Base-by-base conservation (phyloP, 2,797 vertebrate species). In the Taeniopygia guttata region DNA sequence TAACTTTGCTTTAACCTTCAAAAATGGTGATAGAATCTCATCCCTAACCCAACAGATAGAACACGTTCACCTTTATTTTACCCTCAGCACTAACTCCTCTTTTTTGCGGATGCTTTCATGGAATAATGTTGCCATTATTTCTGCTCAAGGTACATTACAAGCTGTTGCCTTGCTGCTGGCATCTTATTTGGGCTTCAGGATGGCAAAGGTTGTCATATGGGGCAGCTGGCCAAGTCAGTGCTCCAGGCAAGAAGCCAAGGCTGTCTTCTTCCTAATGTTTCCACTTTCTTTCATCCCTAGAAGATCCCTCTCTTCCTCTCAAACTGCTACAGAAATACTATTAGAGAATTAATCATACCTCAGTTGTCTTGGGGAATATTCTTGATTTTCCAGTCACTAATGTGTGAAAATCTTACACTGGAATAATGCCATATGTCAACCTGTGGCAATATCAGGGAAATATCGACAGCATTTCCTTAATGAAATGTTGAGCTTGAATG, bases 341-440 rank as follows among this genome's bases (percentile, higher is more conserved):
- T 94, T 90, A 95, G 81, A 74, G 87, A 96, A 93, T 93, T 93
- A 96, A 95, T 96, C 86, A 92, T 79, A 92, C 75, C 40, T 90
- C 54, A 60, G 48, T 68, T 92, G 75, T 94, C 93, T 90, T 74
- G 84, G 75, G 89, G 81, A 93, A 93, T 87, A 94, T 67, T 85
- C 73, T 87, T 94, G 94, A 95, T 95, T 95, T 94, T 80, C 54
- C 55, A 87, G 72, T 74, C 89, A 83, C 86, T 95, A 95, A 92
- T 72, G 89, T 95, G 90, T 87, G 89, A 95, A 93, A 94, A 77
- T 79, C 93, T 92, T 75, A 21, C 60, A 34, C 58, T 87, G 87
- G 89, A 94, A 95, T 94, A 77, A 78, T 91, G 93, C 87, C 86
- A 92, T 60, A 95, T 93, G 79, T 93, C 84, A 87, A 94, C 91